Conservation (phyloP, 2,797 vertebrate species). For the Cuniculus paca region DNA sequence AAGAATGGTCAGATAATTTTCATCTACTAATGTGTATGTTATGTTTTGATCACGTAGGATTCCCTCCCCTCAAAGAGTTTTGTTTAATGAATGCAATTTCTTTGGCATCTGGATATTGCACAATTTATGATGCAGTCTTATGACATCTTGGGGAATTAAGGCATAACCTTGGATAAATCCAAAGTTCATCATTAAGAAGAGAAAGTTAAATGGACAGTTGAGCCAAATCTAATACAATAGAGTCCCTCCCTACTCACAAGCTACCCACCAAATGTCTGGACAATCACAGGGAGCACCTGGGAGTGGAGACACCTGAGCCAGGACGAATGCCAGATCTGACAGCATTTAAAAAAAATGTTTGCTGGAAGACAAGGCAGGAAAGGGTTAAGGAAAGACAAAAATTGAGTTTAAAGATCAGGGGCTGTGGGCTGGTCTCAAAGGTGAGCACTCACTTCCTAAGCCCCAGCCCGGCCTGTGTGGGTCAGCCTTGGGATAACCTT, state of each 20-base stretch:
- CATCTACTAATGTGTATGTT: neutral
- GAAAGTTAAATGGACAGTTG: slow-evolving; percentile 20
- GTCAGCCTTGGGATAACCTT: neutral
- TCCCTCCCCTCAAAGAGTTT: neutral
- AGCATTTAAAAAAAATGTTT: neutral
- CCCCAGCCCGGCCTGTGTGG: neutral
- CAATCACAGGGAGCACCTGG: neutral
- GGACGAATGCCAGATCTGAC: neutral
- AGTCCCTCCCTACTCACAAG: no score
- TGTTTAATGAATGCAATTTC: slow-evolving; percentile 31
- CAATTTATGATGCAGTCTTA: neutral
- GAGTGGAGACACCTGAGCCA: neutral
- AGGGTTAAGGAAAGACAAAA: slow-evolving; percentile 15
- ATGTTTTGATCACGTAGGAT: slow-evolving; percentile 45
- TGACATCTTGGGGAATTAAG: slow-evolving; percentile 53
- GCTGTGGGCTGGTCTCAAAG: neutral
- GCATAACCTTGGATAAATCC: slow-evolving; percentile 14
- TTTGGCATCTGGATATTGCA: neutral
- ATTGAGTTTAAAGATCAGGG: neutral
- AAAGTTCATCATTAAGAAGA: slow-evolving; percentile 31
- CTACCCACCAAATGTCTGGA: neutral
- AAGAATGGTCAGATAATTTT: slow-evolving; percentile 35
- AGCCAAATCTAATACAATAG: neutral
- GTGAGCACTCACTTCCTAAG: neutral
- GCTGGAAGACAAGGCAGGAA: neutral